phyloP scores from a whole-genome alignment of 2,797 vertebrate species.

The Melanitta fusca region DNA sequence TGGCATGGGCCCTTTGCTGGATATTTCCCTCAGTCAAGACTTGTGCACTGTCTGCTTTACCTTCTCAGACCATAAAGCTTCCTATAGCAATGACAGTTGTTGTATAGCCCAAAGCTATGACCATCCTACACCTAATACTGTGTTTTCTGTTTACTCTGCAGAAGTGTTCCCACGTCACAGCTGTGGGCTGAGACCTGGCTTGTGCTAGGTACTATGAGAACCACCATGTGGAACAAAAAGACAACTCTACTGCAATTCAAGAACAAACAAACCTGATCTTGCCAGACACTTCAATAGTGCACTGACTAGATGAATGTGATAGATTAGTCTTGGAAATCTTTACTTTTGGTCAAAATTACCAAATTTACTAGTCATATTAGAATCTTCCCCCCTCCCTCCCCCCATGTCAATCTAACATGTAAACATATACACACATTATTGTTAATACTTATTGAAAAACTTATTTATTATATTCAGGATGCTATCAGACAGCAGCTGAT shows the following conservation, averaged over 20 bases:
- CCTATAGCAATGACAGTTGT: neutral
- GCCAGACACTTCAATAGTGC: neutral
- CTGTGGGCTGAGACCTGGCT: neutral
- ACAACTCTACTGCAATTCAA: neutral
- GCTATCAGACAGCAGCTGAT: neutral
- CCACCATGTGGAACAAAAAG: neutral
- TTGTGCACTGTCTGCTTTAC: neutral
- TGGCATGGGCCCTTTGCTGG: neutral
- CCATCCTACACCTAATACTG: neutral
- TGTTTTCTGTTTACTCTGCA: neutral
- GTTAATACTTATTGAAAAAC: neutral
- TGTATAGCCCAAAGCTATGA: neutral
- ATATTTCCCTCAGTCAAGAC: neutral
- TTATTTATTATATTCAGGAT: neutral
- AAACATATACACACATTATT: neutral
- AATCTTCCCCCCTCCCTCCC: neutral
- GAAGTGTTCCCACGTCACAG: neutral
- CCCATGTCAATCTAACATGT: neutral
- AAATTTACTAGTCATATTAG: neutral
- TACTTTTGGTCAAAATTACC: neutral
- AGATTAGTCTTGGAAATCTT: neutral
- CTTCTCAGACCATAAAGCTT: neutral
- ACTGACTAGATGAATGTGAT: neutral
- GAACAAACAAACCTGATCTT: neutral
- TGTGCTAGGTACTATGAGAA: fast-evolving